These are phyloP conservation scores for Copidosoma aretas DNA, from an alignment of 2,888 invertebrate genomes.

Conservation along the genomic window DNA sequence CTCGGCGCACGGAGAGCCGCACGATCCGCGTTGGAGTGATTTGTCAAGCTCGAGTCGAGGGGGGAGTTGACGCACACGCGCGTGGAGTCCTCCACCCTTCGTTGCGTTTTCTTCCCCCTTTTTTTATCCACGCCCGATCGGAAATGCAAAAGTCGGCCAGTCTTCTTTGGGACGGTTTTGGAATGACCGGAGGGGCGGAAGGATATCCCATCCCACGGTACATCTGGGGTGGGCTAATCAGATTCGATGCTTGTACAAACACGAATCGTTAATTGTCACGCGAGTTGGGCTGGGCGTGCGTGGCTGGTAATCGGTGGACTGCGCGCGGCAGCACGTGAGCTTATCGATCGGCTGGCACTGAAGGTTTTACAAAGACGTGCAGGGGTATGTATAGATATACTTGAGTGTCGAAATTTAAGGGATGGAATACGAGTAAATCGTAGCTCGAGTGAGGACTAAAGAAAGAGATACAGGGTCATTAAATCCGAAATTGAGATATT, in stretches of 20 bases:
- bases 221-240: background rate
- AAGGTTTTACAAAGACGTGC: slow-evolving; percentile 9
- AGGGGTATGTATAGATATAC: too few species aligned
- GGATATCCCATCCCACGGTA: too few species aligned
- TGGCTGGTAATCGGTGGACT: slow-evolving; percentile 50
- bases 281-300: slow-evolving; percentile 48
- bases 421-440: too few species aligned
- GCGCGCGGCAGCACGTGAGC: slow-evolving; percentile 25
- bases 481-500: too few species aligned
- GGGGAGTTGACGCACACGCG: background rate
- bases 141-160: slow-evolving; percentile 32
- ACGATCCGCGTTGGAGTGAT: too few species aligned
- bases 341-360: slow-evolving; percentile 44
- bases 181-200: too few species aligned
- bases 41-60: slow-evolving; percentile 23
- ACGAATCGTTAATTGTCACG: slow-evolving; percentile 58
- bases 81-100: background rate
- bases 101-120: background rate
- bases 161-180: too few species aligned
- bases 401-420: background rate
- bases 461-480: too few species aligned
- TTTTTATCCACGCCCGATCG: slow-evolving; percentile 32
- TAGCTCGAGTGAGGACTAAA: too few species aligned
- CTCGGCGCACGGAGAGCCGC: too few species aligned
- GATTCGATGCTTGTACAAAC: background rate